Percentiles rank a stretch among this genome's conserved stretches.
Evolutionary conservation across 1,140 invertebrate genomes (phyloP).

Genomic region (Brachionus rubens): DNA sequence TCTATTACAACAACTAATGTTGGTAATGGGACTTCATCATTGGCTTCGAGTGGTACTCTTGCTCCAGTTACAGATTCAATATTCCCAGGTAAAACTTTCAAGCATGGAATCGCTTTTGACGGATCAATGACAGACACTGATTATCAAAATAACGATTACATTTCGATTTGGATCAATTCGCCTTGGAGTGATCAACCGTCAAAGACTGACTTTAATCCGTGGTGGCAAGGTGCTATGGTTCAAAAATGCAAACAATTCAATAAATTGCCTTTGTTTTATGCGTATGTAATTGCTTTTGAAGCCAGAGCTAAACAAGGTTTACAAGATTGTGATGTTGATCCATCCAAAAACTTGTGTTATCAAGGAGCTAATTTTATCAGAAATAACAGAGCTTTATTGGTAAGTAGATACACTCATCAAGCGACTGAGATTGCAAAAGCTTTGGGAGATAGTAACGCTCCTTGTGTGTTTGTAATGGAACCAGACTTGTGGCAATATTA

Average conservation of each 20-base stretch:
- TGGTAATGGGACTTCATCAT: too few relatives aligned
- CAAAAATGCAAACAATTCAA: not conserved
- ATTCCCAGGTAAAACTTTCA: too few relatives aligned
- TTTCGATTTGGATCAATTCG: constrained; percentile 22
- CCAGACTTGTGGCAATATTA: constrained; percentile 17
- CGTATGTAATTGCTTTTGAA: too few relatives aligned
- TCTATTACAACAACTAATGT: too few relatives aligned
- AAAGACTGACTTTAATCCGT: not conserved
- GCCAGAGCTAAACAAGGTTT: too few relatives aligned
- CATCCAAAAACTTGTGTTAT: not conserved
- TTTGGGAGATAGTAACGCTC: not conserved
- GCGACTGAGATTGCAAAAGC: not conserved
- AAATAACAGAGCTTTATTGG: not conserved
- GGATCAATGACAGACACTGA: too few relatives aligned
- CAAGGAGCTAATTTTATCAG: not conserved
- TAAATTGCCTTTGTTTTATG: not conserved
- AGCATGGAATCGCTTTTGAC: too few relatives aligned
- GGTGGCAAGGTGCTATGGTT: not conserved
- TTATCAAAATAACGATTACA: constrained; percentile 18
- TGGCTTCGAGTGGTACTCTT: too few relatives aligned
- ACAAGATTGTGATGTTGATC: too few relatives aligned
- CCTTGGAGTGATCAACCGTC: too few relatives aligned
- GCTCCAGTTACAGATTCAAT: too few relatives aligned
- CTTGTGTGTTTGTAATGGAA: not conserved
- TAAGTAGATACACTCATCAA: too few relatives aligned